phyloP scores from a whole-genome alignment of 2,113 vertebrate species.

The Poecilia latipinna region DNA sequence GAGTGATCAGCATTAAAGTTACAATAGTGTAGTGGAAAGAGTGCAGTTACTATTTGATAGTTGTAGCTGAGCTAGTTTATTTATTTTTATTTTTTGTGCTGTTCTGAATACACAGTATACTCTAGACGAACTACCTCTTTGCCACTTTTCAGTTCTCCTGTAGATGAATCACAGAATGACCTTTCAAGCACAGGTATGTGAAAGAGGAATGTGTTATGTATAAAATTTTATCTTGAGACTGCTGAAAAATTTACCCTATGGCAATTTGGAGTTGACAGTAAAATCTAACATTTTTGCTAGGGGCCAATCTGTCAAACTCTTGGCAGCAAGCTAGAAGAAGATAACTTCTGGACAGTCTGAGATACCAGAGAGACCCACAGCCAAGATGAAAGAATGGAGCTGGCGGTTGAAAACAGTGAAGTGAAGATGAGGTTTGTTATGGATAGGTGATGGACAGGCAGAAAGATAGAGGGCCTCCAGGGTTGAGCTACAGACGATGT shows the following conservation, averaged over 20 bases:
- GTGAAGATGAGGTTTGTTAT: neutral
- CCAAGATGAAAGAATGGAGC: constrained; percentile 30
- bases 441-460: neutral
- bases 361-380: constrained; percentile 36
- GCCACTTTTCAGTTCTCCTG: constrained; percentile 40
- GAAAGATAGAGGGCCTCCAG: neutral
- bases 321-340: constrained; percentile 31
- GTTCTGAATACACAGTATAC: neutral
- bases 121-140: neutral
- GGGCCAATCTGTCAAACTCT: constrained; percentile 35
- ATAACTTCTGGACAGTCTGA: constrained; percentile 31
- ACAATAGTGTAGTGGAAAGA: neutral
- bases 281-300: constrained; percentile 11
- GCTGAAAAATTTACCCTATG: constrained; percentile 3
- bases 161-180: neutral
- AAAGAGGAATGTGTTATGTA: neutral
- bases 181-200: neutral
- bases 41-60: neutral
- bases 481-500: neutral
- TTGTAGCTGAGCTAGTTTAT: neutral
- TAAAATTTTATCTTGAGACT: constrained; percentile 1
- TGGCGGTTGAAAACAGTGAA: constrained; percentile 20
- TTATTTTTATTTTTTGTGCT: neutral
- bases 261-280: constrained; percentile 2
- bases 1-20: neutral